Evolutionary conservation across 92 coral and sea anemone species (phyloP), one percentile per base, ranked within the genome.

Genomic region (Siderastrea radians): DNA sequence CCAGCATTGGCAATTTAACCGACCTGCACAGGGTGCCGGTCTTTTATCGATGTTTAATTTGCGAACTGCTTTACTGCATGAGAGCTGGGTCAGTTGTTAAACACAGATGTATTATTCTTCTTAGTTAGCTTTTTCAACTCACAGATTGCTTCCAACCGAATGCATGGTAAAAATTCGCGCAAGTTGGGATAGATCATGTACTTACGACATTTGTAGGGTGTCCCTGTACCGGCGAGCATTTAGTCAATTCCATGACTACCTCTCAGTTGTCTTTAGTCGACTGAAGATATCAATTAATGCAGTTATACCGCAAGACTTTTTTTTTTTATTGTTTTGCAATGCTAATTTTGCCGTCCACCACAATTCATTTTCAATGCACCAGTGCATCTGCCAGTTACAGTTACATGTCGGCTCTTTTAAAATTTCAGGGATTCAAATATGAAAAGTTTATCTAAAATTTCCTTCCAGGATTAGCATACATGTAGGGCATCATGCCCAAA

Each of bases 221-320:
- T 55, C 6, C 65, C 49, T 49, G 12, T 14, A 54, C 64, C 64
- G 65, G 7, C 17, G 80, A 38, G 43, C 13, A 13, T 7, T 75
- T 75, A 55, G 8, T 50, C 60, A 75, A 57, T 55, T 75, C 80
- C 80, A 75, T 75, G 45, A 48, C 80, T 9, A 50, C 45, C 46
- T 55, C 65, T 38, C 50, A 16, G 44, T 75, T 17, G 12, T 44
- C 50, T 50, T 10, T 2, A 19, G 7, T 57, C 14, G 46, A 51
- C 79, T 10, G n/a, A 7, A 6, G 44, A 75, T 2, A 49, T 52
- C 45, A 55, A 43, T 75, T 26, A 54, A 53, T 52, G 64, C 48
- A 75, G 10, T 43, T 75, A 49, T 26, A 53, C 80, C 4, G 3
- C 2, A 49, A 11, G 48, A 17, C 11, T 3, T 54, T 8, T 2